These are phyloP conservation scores for Dufourea novaeangliae DNA, from an alignment of 1,140 invertebrate species.

Conservation along the genomic window DNA sequence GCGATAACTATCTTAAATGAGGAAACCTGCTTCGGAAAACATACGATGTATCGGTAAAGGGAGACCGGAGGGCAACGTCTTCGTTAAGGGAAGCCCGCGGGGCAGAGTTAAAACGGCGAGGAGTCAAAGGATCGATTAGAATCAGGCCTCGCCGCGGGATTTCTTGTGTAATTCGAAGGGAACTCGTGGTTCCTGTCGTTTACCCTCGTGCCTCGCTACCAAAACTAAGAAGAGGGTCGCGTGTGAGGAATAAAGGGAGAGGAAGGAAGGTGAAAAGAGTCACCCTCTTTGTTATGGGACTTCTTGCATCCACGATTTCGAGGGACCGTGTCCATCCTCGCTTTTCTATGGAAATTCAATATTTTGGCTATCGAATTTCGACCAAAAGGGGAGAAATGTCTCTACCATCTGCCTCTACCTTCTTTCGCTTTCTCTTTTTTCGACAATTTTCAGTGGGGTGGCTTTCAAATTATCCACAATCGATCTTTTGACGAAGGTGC, in stretches of 20 bases:
- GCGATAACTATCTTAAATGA: slow-evolving; percentile 23
- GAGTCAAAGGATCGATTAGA: slow-evolving; percentile 69
- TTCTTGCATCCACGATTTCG: slow-evolving; percentile 47
- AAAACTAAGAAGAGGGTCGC: slow-evolving; percentile 37
- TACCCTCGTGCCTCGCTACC: slow-evolving; percentile 41
- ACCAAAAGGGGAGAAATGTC: slow-evolving; percentile 3
- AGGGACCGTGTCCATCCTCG: slow-evolving; percentile 52
- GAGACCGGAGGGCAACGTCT: slow-evolving; percentile 52
- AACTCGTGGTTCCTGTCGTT: slow-evolving; percentile 24
- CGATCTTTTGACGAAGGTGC: slow-evolving; percentile 2
- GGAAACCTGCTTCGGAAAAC: slow-evolving; percentile 27
- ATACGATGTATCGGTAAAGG: slow-evolving; percentile 14
- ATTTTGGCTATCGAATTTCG: slow-evolving; percentile 77
- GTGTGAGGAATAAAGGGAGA: slow-evolving; percentile 1
- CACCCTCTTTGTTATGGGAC: slow-evolving; percentile 55
- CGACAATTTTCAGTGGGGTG: slow-evolving; percentile 11
- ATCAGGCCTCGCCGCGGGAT: slow-evolving; percentile 62
- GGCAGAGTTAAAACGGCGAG: slow-evolving; percentile 67
- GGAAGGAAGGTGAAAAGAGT: slow-evolving; percentile 46
- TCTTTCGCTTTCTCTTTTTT: not conserved
- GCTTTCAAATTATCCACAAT: slow-evolving; percentile 43
- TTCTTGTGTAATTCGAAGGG: slow-evolving; percentile 54
- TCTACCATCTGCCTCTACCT: not conserved
- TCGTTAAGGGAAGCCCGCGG: slow-evolving; percentile 67
- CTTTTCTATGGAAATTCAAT: slow-evolving; percentile 72